phyloP scores from a whole-genome alignment of 2,888 invertebrate species.

The Romanomermis culicivorax region DNA sequence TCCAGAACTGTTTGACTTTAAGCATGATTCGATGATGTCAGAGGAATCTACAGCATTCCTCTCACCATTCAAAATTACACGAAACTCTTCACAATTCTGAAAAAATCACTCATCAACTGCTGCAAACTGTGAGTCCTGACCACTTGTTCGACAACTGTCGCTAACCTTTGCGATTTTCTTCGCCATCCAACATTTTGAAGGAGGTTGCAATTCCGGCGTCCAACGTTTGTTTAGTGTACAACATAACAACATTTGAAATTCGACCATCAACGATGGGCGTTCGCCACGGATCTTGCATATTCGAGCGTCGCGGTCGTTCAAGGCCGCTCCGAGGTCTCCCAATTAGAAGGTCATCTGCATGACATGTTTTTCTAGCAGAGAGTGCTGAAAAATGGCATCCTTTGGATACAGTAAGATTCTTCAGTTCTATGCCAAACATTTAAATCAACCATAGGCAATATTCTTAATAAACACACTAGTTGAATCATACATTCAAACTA shows the following conservation, averaged over 20 bases:
- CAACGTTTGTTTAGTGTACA: constrained; percentile 36
- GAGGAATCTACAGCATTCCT: too few relatives aligned
- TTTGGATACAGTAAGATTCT: too few relatives aligned
- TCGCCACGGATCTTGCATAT: constrained; percentile 29
- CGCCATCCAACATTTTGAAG: constrained; percentile 37
- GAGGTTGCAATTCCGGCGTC: constrained; percentile 39
- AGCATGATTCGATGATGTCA: too few relatives aligned
- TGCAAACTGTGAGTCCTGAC: constrained; percentile 25
- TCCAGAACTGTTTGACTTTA: too few relatives aligned
- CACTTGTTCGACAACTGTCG: constrained; percentile 28
- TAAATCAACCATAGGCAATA: too few relatives aligned
- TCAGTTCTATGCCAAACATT: too few relatives aligned
- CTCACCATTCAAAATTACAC: too few relatives aligned
- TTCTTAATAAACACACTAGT: too few relatives aligned
- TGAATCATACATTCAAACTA: too few relatives aligned
- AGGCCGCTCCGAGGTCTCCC: constrained; percentile 33
- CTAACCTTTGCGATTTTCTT: constrained; percentile 33
- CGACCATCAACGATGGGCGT: constrained; percentile 31
- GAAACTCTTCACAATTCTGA: too few relatives aligned
- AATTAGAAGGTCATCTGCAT: constrained; percentile 33
- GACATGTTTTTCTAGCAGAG: constrained; percentile 34
- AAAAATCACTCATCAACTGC: too few relatives aligned
- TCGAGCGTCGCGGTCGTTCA: constrained; percentile 28
- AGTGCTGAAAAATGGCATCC: constrained; percentile 29
- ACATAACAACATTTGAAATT: constrained; percentile 29